Base-by-base conservation (phyloP, 2,113 vertebrate genomes). In the Bos indicus region DNA sequence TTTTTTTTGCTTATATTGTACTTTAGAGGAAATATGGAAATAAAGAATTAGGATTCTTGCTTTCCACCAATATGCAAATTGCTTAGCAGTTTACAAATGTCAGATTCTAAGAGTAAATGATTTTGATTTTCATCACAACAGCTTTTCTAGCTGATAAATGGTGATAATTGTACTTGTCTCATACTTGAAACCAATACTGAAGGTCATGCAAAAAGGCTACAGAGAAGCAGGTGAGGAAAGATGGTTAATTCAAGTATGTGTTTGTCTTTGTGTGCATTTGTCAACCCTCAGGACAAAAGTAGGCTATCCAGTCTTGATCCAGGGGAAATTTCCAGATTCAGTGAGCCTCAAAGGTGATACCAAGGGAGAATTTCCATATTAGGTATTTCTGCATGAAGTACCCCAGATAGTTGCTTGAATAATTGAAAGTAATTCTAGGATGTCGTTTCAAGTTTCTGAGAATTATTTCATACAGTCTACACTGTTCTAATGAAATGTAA, bases 41-140 rank as follows among this genome's bases (percentile, higher is more conserved):
- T 43, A 67, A 87, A 82, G 33, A 71, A 2, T 57, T 60, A 51
- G 74, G 9, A 82, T 78, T 90, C 56, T 78, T 90, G 43, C 33
- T 92, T 94, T 67, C 33, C 17, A 40, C 43, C 54, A 62, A 80
- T 71, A 86, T 90, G 60, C 26, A 92, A 78, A 96, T 95, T 82
- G 30, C 46, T 67, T 93, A 97, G 40, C 30, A 96, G 62, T 67
- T 95, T 88, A 51, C 46, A 95, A 97, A 87, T 94, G 67, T 96
- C 90, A 97, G 28, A 95, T 52, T 94, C 3, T 59, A 91, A 84
- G 26, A 90, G 56, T 46, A 82, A 95, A 85, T 90, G 21, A 57
- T 91, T 97, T 95, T 67, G 12, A 80, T 95, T 94, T 95, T 91
- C 85, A 96, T 94, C 89, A 94, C 40, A 95, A 52, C 33, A 82